Evolutionary conservation across 2,888 invertebrate species (phyloP), one percentile per base, ranked within the genome.

Genomic region (Macaria liturata): DNA sequence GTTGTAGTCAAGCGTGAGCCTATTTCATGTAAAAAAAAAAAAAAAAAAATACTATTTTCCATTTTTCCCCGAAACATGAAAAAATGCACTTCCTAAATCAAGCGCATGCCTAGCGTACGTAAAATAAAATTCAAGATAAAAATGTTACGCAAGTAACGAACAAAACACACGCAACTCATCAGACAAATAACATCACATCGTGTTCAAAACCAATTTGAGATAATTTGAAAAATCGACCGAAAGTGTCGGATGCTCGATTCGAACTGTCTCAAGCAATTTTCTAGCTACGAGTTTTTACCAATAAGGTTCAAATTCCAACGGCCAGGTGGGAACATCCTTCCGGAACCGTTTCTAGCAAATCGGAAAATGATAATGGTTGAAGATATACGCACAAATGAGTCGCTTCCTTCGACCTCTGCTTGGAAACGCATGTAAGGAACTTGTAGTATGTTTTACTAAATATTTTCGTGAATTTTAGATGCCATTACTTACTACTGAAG

Each of bases 341-440:
- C 81, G 83, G 85, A 86, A 86, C 75, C 80, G 83, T 84, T 87
- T 86, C 84, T 82, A 84, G 75, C 80, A 75, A 84, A 90, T 88
- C 87, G 84, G 85, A 84, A 88, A 76, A 78, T 80, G 78, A 84
- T 90, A 90, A 89, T 89, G 72, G 80, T 74, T 80, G 75, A 80
- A 85, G 82, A 81, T 82, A 86, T 84, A 76, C 69, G 81, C 80
- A 74, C 66, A 83, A 86, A 89, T 89, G 78, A 84, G 75, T 72
- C 61, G 77, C 83, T 84, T 91, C 91, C 91, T 87, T 75, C 76
- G 87, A 66, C 90, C 90, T 90, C 79, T 74, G 71, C 77, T 84
- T 82, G 83, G 83, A 87, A 83, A 81, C 73, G 68, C 68, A 66
- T 64, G 66, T 57, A 72, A 77, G 76, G 76, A 76, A 78, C 78